phyloP scores from a whole-genome alignment of 2,888 invertebrate genomes.

The Ormyrus rosae region DNA sequence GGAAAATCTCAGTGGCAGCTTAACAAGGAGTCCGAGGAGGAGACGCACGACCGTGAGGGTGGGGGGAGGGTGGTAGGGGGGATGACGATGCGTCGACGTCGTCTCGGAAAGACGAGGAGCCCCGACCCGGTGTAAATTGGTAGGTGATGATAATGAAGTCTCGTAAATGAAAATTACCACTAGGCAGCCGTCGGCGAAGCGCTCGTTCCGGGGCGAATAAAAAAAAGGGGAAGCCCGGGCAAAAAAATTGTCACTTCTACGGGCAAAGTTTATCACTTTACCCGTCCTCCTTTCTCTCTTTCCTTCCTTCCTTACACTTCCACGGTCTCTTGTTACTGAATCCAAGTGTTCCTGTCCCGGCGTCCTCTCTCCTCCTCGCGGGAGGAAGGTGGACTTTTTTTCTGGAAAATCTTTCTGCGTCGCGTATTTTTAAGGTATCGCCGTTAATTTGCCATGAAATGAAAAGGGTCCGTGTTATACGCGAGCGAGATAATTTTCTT shows the following conservation, averaged over 20 bases:
- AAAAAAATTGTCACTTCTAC: constrained; percentile 60
- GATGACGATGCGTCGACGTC: too few species aligned
- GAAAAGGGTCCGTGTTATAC: too few species aligned
- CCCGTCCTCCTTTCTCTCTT: constrained; percentile 50
- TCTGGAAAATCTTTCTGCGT: too few species aligned
- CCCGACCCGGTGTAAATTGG: too few species aligned
- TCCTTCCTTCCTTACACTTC: constrained; percentile 25
- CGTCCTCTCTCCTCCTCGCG: too few species aligned
- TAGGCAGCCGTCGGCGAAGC: constrained; percentile 23
- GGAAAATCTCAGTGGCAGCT: constrained; percentile 9
- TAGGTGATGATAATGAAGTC: constrained; percentile 57
- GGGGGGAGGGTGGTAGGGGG: too few species aligned
- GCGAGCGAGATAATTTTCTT: too few species aligned
- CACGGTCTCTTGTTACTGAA: constrained; percentile 7
- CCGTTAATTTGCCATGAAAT: too few species aligned
- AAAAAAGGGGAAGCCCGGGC: constrained; percentile 12
- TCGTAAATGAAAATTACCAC: constrained; percentile 66
- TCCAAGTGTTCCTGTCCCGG: background rate
- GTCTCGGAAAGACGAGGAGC: too few species aligned
- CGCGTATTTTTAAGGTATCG: too few species aligned
- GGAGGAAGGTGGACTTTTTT: too few species aligned
- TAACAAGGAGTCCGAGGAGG: background rate
- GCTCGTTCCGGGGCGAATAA: constrained; percentile 1
- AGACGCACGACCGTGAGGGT: too few species aligned
- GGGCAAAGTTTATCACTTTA: constrained; percentile 68